Percentiles rank a stretch among this genome's conserved stretches.
Conservation (phyloP, 1,140 invertebrate species). For the honey bee (Apis mellifera) region DNA sequence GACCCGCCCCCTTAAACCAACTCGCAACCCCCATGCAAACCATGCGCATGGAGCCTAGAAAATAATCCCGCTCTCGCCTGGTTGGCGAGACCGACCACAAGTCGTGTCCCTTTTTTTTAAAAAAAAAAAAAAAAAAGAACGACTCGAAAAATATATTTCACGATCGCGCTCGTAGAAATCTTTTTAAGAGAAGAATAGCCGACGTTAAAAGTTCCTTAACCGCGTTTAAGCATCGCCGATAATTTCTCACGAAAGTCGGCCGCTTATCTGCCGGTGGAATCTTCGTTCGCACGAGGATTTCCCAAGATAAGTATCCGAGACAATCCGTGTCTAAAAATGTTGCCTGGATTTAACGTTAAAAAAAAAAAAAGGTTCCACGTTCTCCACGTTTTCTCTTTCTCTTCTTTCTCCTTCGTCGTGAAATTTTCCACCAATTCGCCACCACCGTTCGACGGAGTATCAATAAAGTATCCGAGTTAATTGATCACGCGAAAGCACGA, state of each 20-base stretch:
- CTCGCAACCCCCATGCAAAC: slow-evolving; percentile 58
- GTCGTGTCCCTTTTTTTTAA: too few relatives aligned
- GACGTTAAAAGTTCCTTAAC: slow-evolving; percentile 45
- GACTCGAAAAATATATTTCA: neutral
- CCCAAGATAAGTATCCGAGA: slow-evolving; percentile 59
- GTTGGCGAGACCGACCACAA: slow-evolving; percentile 4
- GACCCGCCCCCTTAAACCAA: slow-evolving; percentile 66
- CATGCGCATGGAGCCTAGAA: slow-evolving; percentile 53
- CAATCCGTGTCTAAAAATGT: slow-evolving; percentile 12
- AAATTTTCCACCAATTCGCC: neutral
- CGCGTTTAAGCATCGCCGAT: slow-evolving; percentile 47
- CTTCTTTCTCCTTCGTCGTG: too few relatives aligned
- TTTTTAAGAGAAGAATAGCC: too few relatives aligned
- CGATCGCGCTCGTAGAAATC: too few relatives aligned
- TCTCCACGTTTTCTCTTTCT: neutral
- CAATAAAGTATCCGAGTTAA: slow-evolving; percentile 7
- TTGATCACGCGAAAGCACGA: slow-evolving; percentile 23
- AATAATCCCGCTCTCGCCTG: slow-evolving; percentile 19
- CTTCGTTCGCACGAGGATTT: slow-evolving; percentile 67
- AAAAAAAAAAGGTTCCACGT: neutral
- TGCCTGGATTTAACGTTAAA: neutral
- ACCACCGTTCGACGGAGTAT: neutral
- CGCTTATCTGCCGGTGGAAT: slow-evolving; percentile 55
- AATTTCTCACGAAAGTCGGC: slow-evolving; percentile 52
- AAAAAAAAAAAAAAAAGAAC: too few relatives aligned